phyloP scores from a whole-genome alignment of 1,140 invertebrate species.

The Bombus polaris region DNA sequence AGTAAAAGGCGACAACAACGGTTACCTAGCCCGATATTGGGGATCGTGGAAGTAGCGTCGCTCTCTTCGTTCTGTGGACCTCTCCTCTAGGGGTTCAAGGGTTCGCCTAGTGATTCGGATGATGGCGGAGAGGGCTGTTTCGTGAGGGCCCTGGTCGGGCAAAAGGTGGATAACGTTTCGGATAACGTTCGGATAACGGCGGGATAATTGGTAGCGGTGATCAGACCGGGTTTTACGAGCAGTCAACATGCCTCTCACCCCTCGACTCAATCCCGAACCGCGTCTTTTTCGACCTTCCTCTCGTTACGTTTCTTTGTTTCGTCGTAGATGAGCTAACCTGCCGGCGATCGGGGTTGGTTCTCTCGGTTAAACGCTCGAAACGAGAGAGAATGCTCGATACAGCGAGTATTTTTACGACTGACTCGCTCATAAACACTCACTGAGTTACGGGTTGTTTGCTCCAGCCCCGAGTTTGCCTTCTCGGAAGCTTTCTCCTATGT shows the following conservation, averaged over 20 bases:
- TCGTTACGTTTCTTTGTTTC: conserved; percentile 62
- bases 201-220: conserved; percentile 83
- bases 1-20: conserved; percentile 81
- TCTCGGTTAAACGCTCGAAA: conserved; percentile 53
- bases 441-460: conserved; percentile 80
- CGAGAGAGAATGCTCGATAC: conserved; percentile 70
- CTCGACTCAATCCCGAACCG: conserved; percentile 9
- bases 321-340: neutral
- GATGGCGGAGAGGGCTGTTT: conserved; percentile 66
- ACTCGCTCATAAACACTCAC: conserved; percentile 80
- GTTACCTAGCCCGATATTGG: conserved; percentile 56
- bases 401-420: conserved; percentile 77
- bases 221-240: conserved; percentile 83
- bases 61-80: conserved; percentile 14
- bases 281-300: conserved; percentile 49
- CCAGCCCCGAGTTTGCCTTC: conserved; percentile 70
- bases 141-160: conserved; percentile 55
- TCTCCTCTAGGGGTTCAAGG: conserved; percentile 64
- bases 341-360: conserved; percentile 24
- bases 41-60: conserved; percentile 35
- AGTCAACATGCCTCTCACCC: conserved; percentile 75
- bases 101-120: conserved; percentile 70
- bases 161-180: conserved; percentile 78
- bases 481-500: conserved; percentile 67
- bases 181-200: conserved; percentile 81